Evolutionary conservation across 2,797 vertebrate genomes (phyloP), one percentile per base, ranked within the genome.

Genomic region (Myiotriccus ornatus): DNA sequence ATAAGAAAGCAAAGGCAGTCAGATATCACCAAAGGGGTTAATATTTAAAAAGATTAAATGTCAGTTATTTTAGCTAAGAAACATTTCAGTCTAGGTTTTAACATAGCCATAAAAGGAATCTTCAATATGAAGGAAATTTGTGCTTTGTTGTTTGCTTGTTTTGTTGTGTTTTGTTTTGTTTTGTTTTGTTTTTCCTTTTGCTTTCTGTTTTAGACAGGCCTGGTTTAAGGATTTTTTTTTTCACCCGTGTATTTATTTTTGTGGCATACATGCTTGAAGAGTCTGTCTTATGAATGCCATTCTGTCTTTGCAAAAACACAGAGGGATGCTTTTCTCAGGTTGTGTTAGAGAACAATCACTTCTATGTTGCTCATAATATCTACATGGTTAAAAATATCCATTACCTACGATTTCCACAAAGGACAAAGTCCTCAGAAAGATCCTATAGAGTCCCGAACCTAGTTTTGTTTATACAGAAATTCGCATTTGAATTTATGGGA

Each of bases 31-130:
- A 97, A 97, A 98, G 97, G 93, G 97, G 97, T 97, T 98, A 97
- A 98, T 98, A 97, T 97, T 98, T 97, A 83, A 97, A 97, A 98
- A 98, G 97, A 98, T 98, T 97, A 97, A 97, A 97, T 97, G 96
- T 96, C 97, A 77, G 65, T 94, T 90, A 74, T 93, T 96, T 96
- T 96, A 96, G 64, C 60, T 81, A 94, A 85, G 94, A 96, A 95
- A 95, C 89, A 92, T 93, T 94, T 96, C 4, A 1, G 34, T 94
- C 37, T 91, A 60, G 12, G 70, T 95, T 96, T 96, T 85, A 92
- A 87, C n/a, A 49, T 94, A 21, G 14, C 15, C 46, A 37, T 35
- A 44, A 95, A 89, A 56, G 9, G 9, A 62, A 62, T 13, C 41
- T 64, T 84, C 30, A 32, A 52, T 57, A 23, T 28, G 64, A 94